Conservation (phyloP, 2,113 vertebrate genomes). For the Clinocottus analis region DNA sequence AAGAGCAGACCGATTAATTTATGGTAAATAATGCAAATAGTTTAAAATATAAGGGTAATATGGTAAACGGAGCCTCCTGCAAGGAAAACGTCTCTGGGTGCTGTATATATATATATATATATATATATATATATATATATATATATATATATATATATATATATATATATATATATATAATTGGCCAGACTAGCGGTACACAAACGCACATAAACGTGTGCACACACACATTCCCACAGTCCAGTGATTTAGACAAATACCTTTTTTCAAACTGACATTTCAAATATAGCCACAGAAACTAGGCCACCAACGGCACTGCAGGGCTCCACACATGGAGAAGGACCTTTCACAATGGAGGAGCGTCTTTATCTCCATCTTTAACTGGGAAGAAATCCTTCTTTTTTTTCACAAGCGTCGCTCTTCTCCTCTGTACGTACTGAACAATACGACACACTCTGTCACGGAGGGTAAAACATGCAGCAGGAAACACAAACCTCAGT, state of each 20-base stretch:
- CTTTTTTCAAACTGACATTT: conserved; percentile 70
- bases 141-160: too few species aligned
- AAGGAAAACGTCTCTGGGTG: conserved; percentile 44
- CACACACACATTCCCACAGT: not conserved
- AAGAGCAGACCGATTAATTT: conserved; percentile 29
- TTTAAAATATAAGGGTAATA: conserved; percentile 42
- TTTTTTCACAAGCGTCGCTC: conserved; percentile 19
- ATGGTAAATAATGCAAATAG: conserved; percentile 52
- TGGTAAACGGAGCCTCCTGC: conserved; percentile 14
- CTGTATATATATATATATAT: too few species aligned
- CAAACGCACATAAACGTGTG: not conserved
- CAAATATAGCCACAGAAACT: conserved; percentile 68
- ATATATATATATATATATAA: conserved; percentile 22
- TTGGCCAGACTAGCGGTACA: conserved; percentile 7
- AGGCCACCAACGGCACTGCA: conserved; percentile 65
- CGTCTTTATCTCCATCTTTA: conserved; percentile 60
- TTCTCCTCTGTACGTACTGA: not conserved
- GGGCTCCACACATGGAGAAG: conserved; percentile 62
- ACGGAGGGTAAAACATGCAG: conserved; percentile 7
- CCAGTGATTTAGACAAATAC: conserved; percentile 33
- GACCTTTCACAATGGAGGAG: conserved; percentile 53
- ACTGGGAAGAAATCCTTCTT: conserved; percentile 56
- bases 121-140: too few species aligned
- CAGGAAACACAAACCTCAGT: conserved; percentile 12
- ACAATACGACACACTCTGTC: conserved; percentile 32